These are phyloP conservation scores for Hydrozoanthus gracilis DNA, from an alignment of 92 coral and sea anemone genomes.

Conservation along the genomic window DNA sequence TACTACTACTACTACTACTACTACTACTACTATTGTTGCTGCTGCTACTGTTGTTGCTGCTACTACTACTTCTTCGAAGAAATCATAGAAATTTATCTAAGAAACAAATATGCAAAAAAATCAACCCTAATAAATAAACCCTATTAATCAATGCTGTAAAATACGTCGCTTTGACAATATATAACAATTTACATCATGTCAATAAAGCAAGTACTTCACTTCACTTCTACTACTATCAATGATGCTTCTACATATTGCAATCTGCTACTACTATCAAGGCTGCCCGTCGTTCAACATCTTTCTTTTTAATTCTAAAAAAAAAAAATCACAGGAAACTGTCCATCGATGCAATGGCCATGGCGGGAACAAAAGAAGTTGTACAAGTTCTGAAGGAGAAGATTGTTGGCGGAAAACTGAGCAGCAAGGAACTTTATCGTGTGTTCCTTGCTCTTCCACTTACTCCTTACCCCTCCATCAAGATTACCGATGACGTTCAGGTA, in stretches of 20 bases:
- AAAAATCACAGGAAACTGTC: constrained; percentile 51
- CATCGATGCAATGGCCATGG: constrained; percentile 76
- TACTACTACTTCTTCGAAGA: not conserved
- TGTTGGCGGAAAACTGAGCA: constrained; percentile 9
- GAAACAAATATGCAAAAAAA: not conserved
- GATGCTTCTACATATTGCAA: not conserved
- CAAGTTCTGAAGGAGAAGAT: constrained; percentile 53
- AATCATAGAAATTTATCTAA: not conserved
- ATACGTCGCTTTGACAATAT: too few species aligned
- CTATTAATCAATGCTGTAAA: too few species aligned
- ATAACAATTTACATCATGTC: too few species aligned
- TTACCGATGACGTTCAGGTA: constrained; percentile 67
- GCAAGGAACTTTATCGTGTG: constrained; percentile 57
- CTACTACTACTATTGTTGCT: not conserved
- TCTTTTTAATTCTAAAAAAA: not conserved
- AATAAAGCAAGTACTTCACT: too few species aligned
- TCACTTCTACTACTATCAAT: too few species aligned
- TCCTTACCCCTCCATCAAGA: constrained; percentile 53
- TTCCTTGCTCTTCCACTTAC: constrained; percentile 72
- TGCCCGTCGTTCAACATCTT: not conserved
- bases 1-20: not conserved
- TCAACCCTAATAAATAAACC: too few species aligned
- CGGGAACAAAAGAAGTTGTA: constrained; percentile 73
- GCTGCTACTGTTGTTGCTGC: not conserved
- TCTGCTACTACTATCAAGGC: not conserved